phyloP scores from a whole-genome alignment of 2,113 vertebrate genomes.

The Cryptomyrus ogoouensis region DNA sequence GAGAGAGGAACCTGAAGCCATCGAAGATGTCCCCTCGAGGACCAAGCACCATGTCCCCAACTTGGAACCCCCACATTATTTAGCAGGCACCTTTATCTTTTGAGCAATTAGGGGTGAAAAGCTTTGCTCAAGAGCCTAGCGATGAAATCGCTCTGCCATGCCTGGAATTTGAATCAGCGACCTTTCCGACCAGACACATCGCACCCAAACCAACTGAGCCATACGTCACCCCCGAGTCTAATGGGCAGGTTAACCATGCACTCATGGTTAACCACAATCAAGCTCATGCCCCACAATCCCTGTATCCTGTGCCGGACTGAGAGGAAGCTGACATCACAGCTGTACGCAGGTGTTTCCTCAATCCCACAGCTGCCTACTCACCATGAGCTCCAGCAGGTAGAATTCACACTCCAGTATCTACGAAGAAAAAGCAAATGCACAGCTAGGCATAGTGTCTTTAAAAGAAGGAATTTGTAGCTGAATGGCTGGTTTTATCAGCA shows the following conservation, averaged over 20 bases:
- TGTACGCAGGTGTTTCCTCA: neutral
- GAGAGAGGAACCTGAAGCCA: constrained; percentile 24
- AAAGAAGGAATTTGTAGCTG: neutral
- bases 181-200: neutral
- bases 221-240: neutral
- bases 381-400: constrained; percentile 98
- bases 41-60: neutral
- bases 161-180: neutral
- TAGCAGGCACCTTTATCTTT: neutral
- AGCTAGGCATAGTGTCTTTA: neutral
- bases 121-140: neutral
- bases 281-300: neutral
- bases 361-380: constrained; percentile 51
- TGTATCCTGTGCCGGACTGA: neutral
- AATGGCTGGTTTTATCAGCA: neutral
- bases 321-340: neutral
- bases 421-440: neutral
- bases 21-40: neutral
- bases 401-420: constrained; percentile 99
- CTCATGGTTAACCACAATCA: too few relatives aligned
- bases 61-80: neutral
- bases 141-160: neutral
- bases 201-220: neutral
- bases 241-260: neutral
- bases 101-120: neutral